These are phyloP conservation scores for Falcaria lacertinaria DNA, from an alignment of 2,888 invertebrate genomes.

Conservation along the genomic window DNA sequence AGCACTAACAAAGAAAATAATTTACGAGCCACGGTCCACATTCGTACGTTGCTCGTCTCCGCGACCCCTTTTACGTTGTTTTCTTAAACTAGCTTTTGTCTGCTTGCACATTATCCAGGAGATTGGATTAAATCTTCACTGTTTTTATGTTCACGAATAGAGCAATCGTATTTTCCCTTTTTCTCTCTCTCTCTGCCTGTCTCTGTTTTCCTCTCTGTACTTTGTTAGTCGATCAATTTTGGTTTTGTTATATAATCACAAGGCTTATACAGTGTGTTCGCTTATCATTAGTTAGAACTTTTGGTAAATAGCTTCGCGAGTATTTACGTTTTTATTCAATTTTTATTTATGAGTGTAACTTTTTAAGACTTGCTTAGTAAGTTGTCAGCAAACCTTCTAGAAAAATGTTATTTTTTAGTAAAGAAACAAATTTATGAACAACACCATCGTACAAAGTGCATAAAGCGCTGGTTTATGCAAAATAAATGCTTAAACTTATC, in stretches of 20 bases:
- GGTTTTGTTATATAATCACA: no score
- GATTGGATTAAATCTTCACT: neutral
- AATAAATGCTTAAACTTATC: conserved; percentile 44
- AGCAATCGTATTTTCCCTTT: neutral
- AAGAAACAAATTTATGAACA: no score
- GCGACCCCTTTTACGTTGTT: neutral
- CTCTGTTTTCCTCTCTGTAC: neutral
- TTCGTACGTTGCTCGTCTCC: neutral
- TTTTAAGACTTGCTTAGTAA: no score
- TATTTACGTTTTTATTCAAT: no score
- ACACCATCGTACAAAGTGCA: no score
- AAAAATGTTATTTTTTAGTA: neutral
- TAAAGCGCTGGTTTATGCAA: conserved; percentile 29
- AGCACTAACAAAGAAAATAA: neutral
- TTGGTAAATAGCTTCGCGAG: no score
- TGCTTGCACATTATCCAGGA: neutral
- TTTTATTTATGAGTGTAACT: no score
- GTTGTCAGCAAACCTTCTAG: neutral
- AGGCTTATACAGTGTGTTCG: no score
- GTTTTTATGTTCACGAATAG: neutral
- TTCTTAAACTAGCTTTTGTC: neutral
- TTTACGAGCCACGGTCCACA: neutral
- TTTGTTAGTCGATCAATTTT: neutral
- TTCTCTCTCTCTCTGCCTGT: neutral
- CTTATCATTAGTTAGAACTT: no score